phyloP scores from a whole-genome alignment of 2,888 invertebrate species.

The Theretra japonica region DNA sequence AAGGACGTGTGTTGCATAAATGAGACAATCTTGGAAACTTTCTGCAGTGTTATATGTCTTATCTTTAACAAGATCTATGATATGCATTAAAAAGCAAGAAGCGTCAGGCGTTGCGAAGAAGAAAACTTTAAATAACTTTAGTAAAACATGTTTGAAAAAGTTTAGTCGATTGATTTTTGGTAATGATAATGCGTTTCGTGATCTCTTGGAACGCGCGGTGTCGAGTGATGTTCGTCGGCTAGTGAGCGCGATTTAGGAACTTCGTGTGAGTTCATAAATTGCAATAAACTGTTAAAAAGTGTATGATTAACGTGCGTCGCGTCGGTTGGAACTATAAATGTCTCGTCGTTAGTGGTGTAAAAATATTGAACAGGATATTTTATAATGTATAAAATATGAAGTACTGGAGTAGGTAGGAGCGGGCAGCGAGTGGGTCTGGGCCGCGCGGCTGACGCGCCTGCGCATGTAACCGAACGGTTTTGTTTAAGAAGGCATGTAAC shows the following conservation, averaged over 20 bases:
- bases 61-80: not conserved
- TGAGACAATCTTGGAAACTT: slow-evolving; percentile 1
- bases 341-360: slow-evolving; percentile 21
- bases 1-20: slow-evolving; percentile 5
- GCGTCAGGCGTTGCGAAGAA: not conserved
- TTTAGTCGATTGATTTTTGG: not conserved
- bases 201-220: not conserved
- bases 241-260: not conserved
- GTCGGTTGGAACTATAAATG: slow-evolving; percentile 19
- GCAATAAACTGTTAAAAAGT: slow-evolving; percentile 3
- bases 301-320: slow-evolving; percentile 20
- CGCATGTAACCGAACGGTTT: slow-evolving; percentile 42
- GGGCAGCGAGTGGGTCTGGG: not conserved
- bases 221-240: not conserved
- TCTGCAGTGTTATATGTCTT: not conserved
- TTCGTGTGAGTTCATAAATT: not conserved
- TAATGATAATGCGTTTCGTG: not conserved
- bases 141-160: not conserved
- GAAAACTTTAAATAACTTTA: not conserved
- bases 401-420: slow-evolving; percentile 36
- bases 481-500: slow-evolving; percentile 60
- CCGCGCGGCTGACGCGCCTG: slow-evolving; percentile 42
- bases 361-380: slow-evolving; percentile 16
- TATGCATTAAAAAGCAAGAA: not conserved
- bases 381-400: slow-evolving; percentile 25